A percentile compares a stretch with the other conserved stretches of the same genome.
Conservation (phyloP, 2,113 vertebrate species). For the Abramis brama region DNA sequence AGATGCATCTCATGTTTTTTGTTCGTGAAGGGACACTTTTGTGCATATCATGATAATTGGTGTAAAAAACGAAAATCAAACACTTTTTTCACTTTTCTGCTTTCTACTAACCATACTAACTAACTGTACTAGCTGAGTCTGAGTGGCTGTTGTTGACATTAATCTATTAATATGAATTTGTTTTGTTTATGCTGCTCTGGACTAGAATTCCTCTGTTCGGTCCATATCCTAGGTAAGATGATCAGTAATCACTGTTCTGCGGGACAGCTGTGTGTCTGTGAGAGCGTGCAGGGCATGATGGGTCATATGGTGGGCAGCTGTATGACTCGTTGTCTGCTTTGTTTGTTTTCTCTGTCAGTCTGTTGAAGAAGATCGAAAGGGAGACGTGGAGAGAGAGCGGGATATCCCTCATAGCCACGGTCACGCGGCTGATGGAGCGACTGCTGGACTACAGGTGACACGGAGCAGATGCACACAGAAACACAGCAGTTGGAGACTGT, state of each 20-base stretch:
- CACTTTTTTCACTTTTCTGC: constrained; percentile 3
- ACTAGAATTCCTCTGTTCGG: constrained; percentile 99
- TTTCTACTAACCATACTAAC: constrained; percentile 59
- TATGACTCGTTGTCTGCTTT: constrained; percentile 29
- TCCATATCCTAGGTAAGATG: constrained; percentile 99
- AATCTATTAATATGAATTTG: constrained; percentile 93
- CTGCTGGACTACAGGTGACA: constrained; percentile 94
- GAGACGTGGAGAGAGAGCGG: constrained; percentile 99
- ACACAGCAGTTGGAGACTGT: not conserved
- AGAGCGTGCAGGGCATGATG: constrained; percentile 56
- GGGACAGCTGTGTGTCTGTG: constrained; percentile 56
- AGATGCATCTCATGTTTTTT: not conserved
- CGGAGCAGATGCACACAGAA: not conserved
- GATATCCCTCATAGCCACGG: constrained; percentile 94
- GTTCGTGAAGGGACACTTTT: not conserved
- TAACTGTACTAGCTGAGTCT: constrained; percentile 67
- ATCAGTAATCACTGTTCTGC: constrained; percentile 58
- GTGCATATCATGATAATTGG: not conserved
- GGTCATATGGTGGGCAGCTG: not conserved
- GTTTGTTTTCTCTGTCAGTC: constrained; percentile 72
- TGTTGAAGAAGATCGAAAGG: constrained; percentile 98
- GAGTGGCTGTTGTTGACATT: constrained; percentile 77
- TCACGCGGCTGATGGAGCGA: constrained; percentile 97
- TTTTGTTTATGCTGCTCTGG: constrained; percentile 99
- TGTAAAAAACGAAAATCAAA: not conserved